A percentile compares a stretch with the other conserved stretches of the same genome.
Conservation (phyloP, 1,140 invertebrate genomes). For the Oedothorax gibbosus region DNA sequence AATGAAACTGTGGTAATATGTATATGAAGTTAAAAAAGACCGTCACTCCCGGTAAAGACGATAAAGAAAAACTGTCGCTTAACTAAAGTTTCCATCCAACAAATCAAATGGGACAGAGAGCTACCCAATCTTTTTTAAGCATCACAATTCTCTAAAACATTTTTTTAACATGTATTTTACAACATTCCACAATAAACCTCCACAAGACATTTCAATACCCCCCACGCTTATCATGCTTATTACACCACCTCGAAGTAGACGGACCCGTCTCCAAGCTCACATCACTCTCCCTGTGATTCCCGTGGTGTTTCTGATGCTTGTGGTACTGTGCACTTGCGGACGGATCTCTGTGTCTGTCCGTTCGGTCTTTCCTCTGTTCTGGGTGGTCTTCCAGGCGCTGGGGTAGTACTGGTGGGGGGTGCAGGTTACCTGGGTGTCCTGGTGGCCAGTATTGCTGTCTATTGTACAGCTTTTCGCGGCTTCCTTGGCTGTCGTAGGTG, state of each 20-base stretch:
- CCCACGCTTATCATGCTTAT: constrained; percentile 39
- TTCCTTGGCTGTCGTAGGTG: constrained; percentile 54
- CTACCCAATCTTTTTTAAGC: too few species aligned
- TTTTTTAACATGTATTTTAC: too few species aligned
- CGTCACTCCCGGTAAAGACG: too few species aligned
- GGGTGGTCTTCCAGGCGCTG: constrained; percentile 3
- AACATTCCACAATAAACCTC: too few species aligned
- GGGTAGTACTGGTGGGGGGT: constrained; percentile 7
- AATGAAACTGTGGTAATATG: too few species aligned
- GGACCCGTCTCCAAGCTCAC: constrained; percentile 37
- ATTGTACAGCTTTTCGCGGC: constrained; percentile 53
- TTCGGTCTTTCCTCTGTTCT: constrained; percentile 9
- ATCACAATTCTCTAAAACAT: too few species aligned
- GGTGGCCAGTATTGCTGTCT: constrained; percentile 16
- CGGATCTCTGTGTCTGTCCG: constrained; percentile 1
- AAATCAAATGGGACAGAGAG: too few species aligned
- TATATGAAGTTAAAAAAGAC: too few species aligned
- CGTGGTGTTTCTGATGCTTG: constrained; percentile 14
- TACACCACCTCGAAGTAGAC: constrained; percentile 44
- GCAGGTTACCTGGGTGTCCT: constrained; percentile 24
- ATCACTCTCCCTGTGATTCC: constrained; percentile 42
- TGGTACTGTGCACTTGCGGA: constrained; percentile 13
- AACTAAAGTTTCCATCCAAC: too few species aligned
- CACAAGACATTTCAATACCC: constrained; percentile 20
- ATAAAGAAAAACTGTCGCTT: too few species aligned